Evolutionary conservation across 2,888 invertebrate genomes (phyloP).

Genomic region (Nymphalis polychloros): DNA sequence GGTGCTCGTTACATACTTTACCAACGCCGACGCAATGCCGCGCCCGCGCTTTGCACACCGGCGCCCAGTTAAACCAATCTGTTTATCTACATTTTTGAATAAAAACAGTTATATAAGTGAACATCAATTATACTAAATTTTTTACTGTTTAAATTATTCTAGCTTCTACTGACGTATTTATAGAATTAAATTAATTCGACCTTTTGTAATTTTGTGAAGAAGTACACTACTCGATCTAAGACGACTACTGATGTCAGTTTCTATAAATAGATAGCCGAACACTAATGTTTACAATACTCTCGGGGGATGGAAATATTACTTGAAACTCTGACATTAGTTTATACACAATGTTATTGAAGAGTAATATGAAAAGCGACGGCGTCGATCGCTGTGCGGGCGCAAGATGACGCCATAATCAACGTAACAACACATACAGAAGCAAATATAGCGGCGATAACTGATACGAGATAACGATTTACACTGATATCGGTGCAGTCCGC

Average conservation of each 20-base stretch:
- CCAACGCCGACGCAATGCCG: slow-evolving; percentile 25
- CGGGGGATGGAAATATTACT: slow-evolving; percentile 49
- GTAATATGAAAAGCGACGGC: background rate
- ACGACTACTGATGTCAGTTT: slow-evolving; percentile 66
- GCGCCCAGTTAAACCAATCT: background rate
- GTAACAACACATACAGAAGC: slow-evolving; percentile 64
- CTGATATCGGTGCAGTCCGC: slow-evolving; percentile 62
- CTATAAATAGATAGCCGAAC: slow-evolving; percentile 67
- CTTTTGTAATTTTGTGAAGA: slow-evolving; percentile 53
- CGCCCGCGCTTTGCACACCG: background rate
- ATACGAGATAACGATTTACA: slow-evolving; percentile 71
- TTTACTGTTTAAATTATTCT: background rate
- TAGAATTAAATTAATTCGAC: slow-evolving; percentile 27
- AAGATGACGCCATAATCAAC: slow-evolving; percentile 62
- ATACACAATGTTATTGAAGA: slow-evolving; percentile 14
- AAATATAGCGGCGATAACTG: slow-evolving; percentile 64
- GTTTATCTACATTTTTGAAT: too few species aligned
- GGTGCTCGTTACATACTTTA: slow-evolving; percentile 45
- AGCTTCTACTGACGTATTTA: background rate
- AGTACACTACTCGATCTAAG: slow-evolving; percentile 54
- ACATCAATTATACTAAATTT: background rate
- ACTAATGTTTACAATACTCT: slow-evolving; percentile 69
- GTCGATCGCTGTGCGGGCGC: slow-evolving; percentile 28
- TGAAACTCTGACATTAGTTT: slow-evolving; percentile 20
- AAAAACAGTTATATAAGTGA: too few species aligned